These are phyloP conservation scores for Axea sp. DNA, from an alignment of 2,888 invertebrate species.

Conservation along the genomic window DNA sequence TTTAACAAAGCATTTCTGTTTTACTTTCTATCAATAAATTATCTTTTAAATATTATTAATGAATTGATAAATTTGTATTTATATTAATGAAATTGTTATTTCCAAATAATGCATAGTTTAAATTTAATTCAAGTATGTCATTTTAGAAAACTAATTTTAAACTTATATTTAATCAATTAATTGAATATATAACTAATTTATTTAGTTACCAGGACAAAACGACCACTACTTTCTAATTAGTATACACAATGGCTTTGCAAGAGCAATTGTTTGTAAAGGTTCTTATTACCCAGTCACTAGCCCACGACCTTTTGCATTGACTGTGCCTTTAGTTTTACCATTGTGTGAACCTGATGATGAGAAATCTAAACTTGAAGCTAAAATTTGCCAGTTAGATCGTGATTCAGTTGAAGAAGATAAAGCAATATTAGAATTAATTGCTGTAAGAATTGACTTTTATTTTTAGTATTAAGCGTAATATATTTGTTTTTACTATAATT, in stretches of 20 bases:
- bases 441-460: slow-evolving; percentile 86
- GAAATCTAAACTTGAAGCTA: slow-evolving; percentile 90
- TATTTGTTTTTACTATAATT: no score
- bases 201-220: slow-evolving; percentile 74
- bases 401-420: slow-evolving; percentile 85
- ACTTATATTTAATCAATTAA: no score
- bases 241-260: slow-evolving; percentile 88
- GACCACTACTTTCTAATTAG: slow-evolving; percentile 89
- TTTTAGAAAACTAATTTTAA: no score
- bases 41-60: no score
- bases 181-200: slow-evolving; percentile 2
- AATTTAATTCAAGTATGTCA: no score
- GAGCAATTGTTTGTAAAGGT: slow-evolving; percentile 94
- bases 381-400: slow-evolving; percentile 84
- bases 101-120: no score
- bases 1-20: no score
- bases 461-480: no score
- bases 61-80: no score
- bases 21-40: no score
- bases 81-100: no score
- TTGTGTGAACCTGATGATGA: slow-evolving; percentile 89
- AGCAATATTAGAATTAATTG: slow-evolving; percentile 93
- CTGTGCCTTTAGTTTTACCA: slow-evolving; percentile 88
- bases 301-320: slow-evolving; percentile 90
- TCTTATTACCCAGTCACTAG: slow-evolving; percentile 91